Percentiles rank a stretch among this genome's conserved stretches.
Conservation (phyloP, 2,113 vertebrate genomes). For the Butorides virescens region DNA sequence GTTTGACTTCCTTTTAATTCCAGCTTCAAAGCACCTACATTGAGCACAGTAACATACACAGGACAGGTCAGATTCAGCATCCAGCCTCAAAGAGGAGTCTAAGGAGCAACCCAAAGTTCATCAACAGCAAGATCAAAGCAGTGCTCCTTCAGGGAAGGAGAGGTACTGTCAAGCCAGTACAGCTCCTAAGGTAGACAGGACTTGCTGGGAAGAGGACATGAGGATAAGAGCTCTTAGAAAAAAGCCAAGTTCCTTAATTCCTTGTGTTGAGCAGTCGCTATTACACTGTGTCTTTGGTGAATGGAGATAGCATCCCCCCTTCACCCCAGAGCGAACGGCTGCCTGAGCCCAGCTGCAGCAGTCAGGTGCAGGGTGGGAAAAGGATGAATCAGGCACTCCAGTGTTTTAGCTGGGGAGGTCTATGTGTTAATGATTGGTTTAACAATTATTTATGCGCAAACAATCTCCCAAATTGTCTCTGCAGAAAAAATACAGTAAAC, state of each 20-base stretch:
- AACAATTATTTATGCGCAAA: background rate
- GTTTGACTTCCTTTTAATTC: background rate
- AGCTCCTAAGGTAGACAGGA: background rate
- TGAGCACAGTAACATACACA: background rate
- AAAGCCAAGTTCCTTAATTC: background rate
- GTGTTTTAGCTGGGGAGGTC: background rate
- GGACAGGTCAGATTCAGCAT: background rate
- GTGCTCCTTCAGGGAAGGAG: background rate
- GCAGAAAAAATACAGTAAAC: background rate
- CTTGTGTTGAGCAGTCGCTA: background rate
- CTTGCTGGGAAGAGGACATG: background rate
- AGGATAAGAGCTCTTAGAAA: background rate
- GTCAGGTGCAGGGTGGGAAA: background rate
- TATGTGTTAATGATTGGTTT: background rate
- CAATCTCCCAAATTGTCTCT: background rate
- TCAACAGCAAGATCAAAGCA: background rate
- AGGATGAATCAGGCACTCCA: background rate
- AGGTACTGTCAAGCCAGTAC: background rate
- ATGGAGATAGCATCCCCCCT: background rate
- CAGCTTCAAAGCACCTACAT: background rate
- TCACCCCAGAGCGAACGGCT: background rate
- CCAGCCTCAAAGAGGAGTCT: background rate
- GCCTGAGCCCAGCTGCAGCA: background rate
- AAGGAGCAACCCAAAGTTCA: background rate
- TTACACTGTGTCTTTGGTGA: background rate